Evolutionary conservation across 2,797 vertebrate genomes (phyloP).

Genomic region (Oreochromis mossambicus): DNA sequence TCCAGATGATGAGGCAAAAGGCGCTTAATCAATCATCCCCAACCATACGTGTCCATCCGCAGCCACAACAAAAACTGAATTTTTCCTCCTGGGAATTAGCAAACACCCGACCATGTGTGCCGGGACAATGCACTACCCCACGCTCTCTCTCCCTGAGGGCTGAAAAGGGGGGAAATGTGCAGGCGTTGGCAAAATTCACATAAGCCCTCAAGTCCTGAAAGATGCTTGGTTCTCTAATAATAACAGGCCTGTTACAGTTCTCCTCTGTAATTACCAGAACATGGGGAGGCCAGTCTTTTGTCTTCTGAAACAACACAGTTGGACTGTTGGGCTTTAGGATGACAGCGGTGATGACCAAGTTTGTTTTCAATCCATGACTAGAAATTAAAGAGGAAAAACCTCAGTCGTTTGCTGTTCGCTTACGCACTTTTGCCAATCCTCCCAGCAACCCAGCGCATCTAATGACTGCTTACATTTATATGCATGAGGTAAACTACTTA

Average conservation of each 20-base stretch:
- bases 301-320: constrained; percentile 37
- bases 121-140: constrained; percentile 20
- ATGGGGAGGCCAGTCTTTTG: constrained; percentile 41
- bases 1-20: background rate
- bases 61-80: constrained; percentile 29
- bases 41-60: constrained; percentile 28
- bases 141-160: constrained; percentile 4
- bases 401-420: background rate
- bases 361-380: constrained; percentile 22
- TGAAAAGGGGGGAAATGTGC: constrained; percentile 31
- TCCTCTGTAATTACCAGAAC: constrained; percentile 59
- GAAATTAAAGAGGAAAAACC: constrained; percentile 30
- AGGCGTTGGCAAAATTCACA: constrained; percentile 29
- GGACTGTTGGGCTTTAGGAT: constrained; percentile 16
- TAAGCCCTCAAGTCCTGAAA: constrained; percentile 43
- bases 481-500: background rate
- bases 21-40: constrained; percentile 38
- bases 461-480: background rate
- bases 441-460: background rate
- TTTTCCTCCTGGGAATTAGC: background rate
- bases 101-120: constrained; percentile 32
- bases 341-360: constrained; percentile 17
- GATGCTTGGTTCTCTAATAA: constrained; percentile 59
- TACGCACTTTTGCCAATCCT: background rate
- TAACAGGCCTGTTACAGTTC: constrained; percentile 50